Evolutionary conservation across 2,797 vertebrate species (phyloP).

Genomic region (Sebastes itinus): DNA sequence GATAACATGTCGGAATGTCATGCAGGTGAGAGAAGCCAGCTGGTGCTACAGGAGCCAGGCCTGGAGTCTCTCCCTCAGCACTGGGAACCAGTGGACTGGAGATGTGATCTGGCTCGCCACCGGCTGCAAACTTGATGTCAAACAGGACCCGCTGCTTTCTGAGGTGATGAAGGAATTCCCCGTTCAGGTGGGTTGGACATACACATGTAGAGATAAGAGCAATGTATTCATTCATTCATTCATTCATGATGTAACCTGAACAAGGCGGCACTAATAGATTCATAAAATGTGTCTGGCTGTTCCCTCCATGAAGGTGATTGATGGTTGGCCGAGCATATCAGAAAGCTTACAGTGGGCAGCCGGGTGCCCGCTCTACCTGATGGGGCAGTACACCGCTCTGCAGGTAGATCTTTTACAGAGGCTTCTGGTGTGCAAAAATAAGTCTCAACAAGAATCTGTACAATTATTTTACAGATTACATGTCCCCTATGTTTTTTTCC

Average conservation of each 20-base stretch:
- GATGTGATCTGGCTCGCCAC: conserved; percentile 85
- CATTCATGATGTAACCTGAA: neutral
- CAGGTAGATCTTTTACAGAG: conserved; percentile 62
- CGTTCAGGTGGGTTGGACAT: conserved; percentile 67
- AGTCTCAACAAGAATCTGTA: neutral
- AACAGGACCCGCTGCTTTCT: conserved; percentile 80
- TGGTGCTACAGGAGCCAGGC: conserved; percentile 82
- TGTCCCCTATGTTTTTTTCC: neutral
- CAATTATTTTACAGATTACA: neutral
- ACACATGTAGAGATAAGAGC: neutral
- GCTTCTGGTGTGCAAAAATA: neutral
- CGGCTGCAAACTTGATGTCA: conserved; percentile 82
- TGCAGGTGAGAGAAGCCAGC: conserved; percentile 78
- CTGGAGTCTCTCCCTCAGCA: conserved; percentile 76
- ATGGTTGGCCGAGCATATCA: conserved; percentile 82
- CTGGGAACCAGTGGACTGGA: conserved; percentile 73
- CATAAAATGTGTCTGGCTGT: neutral
- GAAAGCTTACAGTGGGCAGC: conserved; percentile 80
- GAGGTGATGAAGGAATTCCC: conserved; percentile 80
- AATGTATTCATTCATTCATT: neutral
- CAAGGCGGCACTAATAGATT: neutral
- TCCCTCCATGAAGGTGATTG: conserved; percentile 73
- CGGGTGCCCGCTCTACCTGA: conserved; percentile 82
- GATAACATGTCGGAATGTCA: neutral
- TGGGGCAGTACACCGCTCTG: conserved; percentile 85